phyloP scores from a whole-genome alignment of 2,888 invertebrate species.

The Thymelicus acteon region DNA sequence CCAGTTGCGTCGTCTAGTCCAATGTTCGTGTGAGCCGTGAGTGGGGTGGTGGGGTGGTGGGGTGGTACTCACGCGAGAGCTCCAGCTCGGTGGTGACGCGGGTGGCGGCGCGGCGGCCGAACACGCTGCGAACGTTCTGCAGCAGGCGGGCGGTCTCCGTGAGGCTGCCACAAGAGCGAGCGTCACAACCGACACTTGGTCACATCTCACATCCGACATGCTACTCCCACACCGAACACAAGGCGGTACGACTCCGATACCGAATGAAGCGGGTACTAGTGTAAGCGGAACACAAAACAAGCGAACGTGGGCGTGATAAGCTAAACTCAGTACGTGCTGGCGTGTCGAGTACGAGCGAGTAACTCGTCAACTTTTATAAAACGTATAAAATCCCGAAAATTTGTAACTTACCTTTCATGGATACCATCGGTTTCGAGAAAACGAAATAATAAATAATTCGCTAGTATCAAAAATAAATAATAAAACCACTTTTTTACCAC shows the following conservation, averaged over 20 bases:
- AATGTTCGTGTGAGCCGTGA: conserved; percentile 1
- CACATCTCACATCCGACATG: neutral
- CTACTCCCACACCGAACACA: conserved; percentile 3
- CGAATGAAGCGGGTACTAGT: neutral
- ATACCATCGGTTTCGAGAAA: too few relatives aligned
- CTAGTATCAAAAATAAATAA: too few relatives aligned
- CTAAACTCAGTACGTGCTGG: neutral
- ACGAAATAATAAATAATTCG: too few relatives aligned
- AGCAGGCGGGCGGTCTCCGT: conserved; percentile 98
- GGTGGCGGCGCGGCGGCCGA: conserved; percentile 91
- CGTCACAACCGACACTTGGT: conserved; percentile 50
- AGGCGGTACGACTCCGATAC: conserved; percentile 6
- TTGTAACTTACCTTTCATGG: too few relatives aligned
- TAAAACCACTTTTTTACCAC: too few relatives aligned
- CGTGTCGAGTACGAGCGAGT: neutral
- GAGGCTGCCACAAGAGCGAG: conserved; percentile 88
- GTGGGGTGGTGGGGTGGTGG: conserved; percentile 21
- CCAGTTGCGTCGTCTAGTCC: neutral
- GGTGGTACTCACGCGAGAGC: conserved; percentile 93
- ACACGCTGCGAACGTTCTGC: conserved; percentile 97
- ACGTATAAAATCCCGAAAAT: too few relatives aligned
- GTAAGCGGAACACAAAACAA: conserved; percentile 20
- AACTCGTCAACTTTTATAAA: too few relatives aligned
- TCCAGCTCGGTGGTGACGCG: conserved; percentile 94
- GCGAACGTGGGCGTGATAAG: neutral